Percentiles rank a stretch among this genome's conserved stretches.
Evolutionary conservation across 2,888 invertebrate genomes (phyloP).

Genomic region (Choristoneura rosaceana): DNA sequence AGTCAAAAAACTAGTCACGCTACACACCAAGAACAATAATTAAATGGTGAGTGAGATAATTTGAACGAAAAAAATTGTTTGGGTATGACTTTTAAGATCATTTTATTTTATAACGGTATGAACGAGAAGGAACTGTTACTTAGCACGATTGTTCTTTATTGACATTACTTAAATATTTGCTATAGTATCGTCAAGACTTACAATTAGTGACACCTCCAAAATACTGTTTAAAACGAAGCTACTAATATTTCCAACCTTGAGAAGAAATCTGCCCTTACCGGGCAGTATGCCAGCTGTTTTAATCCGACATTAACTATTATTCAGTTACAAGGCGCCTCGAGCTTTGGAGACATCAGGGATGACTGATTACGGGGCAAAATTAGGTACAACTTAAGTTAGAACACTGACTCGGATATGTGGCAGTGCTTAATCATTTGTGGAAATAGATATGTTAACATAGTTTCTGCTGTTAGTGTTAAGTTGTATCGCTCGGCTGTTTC

Average conservation of each 20-base stretch:
- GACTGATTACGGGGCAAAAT: constrained; percentile 35
- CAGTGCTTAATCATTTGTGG: constrained; percentile 14
- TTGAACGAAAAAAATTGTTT: too few species aligned
- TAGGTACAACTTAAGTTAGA: constrained; percentile 25
- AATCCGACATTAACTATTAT: constrained; percentile 52
- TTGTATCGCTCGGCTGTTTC: neutral
- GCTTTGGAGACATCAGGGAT: constrained; percentile 15
- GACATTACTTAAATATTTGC: too few species aligned
- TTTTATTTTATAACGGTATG: too few species aligned
- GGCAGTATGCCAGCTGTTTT: constrained; percentile 50
- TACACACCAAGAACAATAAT: too few species aligned
- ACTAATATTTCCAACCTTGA: constrained; percentile 4
- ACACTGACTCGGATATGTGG: constrained; percentile 13
- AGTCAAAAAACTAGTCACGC: too few species aligned
- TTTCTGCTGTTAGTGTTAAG: neutral
- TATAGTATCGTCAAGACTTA: neutral
- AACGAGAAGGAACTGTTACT: too few species aligned
- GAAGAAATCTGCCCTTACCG: constrained; percentile 45
- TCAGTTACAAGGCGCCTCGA: constrained; percentile 36
- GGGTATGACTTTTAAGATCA: too few species aligned
- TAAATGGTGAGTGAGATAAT: too few species aligned
- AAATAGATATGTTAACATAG: constrained; percentile 26
- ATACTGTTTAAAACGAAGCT: neutral
- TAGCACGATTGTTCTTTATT: too few species aligned
- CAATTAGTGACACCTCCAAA: neutral